phyloP scores from a whole-genome alignment of 2,113 vertebrate genomes.

The Neopipo cinnamomea region DNA sequence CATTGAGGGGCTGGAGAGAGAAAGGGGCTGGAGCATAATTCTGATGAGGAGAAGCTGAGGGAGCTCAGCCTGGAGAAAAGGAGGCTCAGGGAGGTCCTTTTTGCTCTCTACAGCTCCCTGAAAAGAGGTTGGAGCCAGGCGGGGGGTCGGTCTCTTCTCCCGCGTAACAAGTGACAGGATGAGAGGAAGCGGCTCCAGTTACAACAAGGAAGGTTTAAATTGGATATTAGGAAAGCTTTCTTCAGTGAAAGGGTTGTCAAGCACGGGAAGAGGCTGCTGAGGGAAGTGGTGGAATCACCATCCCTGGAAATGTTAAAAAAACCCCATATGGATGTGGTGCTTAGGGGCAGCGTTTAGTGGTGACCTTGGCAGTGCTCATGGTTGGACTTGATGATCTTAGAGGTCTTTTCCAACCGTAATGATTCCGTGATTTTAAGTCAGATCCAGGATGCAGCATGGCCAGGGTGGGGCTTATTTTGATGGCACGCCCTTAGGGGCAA shows the following conservation, averaged over 20 bases:
- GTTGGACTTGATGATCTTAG: not conserved
- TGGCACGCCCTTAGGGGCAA: not conserved
- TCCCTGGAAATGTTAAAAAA: not conserved
- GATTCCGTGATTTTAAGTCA: not conserved
- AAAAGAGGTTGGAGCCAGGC: not conserved
- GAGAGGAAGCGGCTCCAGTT: not conserved
- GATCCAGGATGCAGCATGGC: not conserved
- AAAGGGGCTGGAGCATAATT: not conserved
- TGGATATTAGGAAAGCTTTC: not conserved
- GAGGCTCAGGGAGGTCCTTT: not conserved
- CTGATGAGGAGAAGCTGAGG: not conserved
- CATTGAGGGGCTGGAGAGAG: not conserved
- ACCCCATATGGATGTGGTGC: not conserved
- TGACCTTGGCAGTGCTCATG: not conserved
- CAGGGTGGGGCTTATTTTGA: not conserved
- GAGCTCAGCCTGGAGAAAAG: not conserved
- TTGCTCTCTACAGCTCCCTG: not conserved
- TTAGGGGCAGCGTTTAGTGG: not conserved
- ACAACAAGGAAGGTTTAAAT: not conserved
- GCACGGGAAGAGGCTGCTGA: not conserved
- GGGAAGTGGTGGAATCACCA: not conserved
- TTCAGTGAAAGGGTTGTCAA: not conserved
- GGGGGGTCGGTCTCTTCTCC: fast-evolving
- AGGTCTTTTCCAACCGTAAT: not conserved
- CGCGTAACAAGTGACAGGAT: not conserved